Base-by-base conservation (phyloP, 2,113 vertebrate genomes). In the Tenrec ecaudatus region DNA sequence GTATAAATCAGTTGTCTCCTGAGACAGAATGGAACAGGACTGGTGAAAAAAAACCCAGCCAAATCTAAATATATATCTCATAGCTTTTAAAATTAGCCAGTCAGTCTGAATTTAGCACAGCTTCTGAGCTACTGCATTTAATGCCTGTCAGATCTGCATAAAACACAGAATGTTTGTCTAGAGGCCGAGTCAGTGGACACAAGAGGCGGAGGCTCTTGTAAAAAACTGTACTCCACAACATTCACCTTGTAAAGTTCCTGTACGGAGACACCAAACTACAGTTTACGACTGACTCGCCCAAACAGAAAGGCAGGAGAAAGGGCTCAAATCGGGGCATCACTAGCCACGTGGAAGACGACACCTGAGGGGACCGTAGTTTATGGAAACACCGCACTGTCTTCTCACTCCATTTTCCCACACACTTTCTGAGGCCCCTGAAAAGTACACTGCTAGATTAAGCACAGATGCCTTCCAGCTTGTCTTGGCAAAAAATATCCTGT, bases 51-150 rank as follows among this genome's bases (percentile, higher is more conserved):
- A 69, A 53, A 53, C 47, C 8, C 80, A 89, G 91, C 57, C 91
- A 95, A 92, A 89, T 83, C 89, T 95, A 97, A 96, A 96, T 96
- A 96, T 92, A 89, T 60, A 95, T 60, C 84, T 89, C 64, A 91
- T 73, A 86, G 88, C 75, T 94, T 96, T 97, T 93, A 95, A 96
- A 96, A 92, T 88, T 95, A 96, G 95, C 82, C 71, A 6, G 3
- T 69, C n/a, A 87, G 17, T 85, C 82, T 95, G 93, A 91, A 96
- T 94, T 95, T 89, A 90, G 33, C 64, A 78, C 91, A 94, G 75
- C 93, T 92, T 96, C 69, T 95, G 71, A 94, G 86, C 76, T 81
- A 91, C 29, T 88, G 25, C 36, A 68, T 88, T 96, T 88, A 95
- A 95, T 92, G 95, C 62, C 40, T 27, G 53, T 94, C 94, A 91